Percentiles rank a stretch among this genome's conserved stretches.
These are phyloP conservation scores for Ceratoteleas bidentatus DNA, from an alignment of 1,140 invertebrate genomes.

Conservation along the genomic window DNA sequence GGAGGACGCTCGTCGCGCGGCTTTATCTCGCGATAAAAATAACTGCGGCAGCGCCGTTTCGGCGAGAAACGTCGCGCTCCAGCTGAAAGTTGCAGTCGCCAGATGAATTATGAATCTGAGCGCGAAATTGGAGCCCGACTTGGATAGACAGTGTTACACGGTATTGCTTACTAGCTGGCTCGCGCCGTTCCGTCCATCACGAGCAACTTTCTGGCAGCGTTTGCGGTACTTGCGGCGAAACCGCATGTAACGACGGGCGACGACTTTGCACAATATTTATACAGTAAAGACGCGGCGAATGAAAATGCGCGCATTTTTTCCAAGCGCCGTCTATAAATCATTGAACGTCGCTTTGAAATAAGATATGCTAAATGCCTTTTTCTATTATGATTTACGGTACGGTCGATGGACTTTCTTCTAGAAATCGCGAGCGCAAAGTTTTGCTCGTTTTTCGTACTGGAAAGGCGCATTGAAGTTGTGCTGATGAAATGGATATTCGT, in stretches of 20 bases:
- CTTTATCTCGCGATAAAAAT: conserved; percentile 2
- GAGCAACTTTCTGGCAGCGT: conserved; percentile 60
- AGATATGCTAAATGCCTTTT: conserved; percentile 43
- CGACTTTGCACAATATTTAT: conserved; percentile 54
- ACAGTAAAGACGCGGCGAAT: conserved; percentile 27
- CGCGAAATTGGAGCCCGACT: conserved; percentile 60
- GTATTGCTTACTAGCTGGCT: conserved; percentile 61
- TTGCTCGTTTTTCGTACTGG: neutral
- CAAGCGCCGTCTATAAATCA: conserved; percentile 41
- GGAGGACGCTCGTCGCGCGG: neutral
- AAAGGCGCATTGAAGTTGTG: neutral
- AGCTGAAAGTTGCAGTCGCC: conserved; percentile 37
- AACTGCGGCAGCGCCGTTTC: conserved; percentile 17
- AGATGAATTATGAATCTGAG: conserved; percentile 57
- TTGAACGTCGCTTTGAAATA: conserved; percentile 26
- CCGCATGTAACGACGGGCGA: conserved; percentile 28
- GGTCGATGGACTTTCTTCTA: neutral
- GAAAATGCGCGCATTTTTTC: conserved; percentile 47
- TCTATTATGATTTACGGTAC: conserved; percentile 29
- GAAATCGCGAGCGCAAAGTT: neutral
- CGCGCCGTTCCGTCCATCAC: conserved; percentile 71
- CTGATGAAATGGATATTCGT: too few relatives aligned
- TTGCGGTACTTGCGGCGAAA: conserved; percentile 65
- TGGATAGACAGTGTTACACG: conserved; percentile 56
- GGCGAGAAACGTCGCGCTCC: conserved; percentile 34